Evolutionary conservation across 2,888 invertebrate genomes (phyloP).

Genomic region (Cryptocheilus praepositus): DNA sequence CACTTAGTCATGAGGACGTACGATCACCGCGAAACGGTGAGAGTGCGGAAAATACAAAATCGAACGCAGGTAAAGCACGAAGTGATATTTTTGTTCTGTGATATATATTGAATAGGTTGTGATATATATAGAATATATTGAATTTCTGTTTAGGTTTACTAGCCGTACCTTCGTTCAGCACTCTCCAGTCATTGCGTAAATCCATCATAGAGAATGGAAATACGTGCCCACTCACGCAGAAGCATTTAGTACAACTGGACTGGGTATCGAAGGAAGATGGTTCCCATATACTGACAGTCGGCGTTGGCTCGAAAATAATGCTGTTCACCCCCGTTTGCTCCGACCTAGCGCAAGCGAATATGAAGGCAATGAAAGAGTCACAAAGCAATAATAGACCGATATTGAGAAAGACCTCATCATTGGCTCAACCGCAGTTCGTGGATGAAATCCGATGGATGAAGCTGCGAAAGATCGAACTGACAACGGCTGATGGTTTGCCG

Average conservation of each 20-base stretch:
- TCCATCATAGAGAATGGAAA: conserved; percentile 95
- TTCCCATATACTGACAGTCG: conserved; percentile 97
- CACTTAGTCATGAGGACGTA: conserved; percentile 86
- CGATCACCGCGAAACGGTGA: conserved; percentile 78
- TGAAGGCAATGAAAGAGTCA: conserved; percentile 93
- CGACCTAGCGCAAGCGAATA: conserved; percentile 95
- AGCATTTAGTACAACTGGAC: conserved; percentile 95
- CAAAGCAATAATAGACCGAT: conserved; percentile 89
- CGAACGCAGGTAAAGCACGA: conserved; percentile 70
- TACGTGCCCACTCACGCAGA: conserved; percentile 92
- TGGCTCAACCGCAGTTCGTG: conserved; percentile 91
- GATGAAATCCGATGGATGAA: conserved; percentile 99
- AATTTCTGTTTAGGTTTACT: conserved; percentile 78
- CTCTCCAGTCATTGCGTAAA: conserved; percentile 89
- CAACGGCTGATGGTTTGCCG: conserved; percentile 96
- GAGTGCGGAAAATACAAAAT: conserved; percentile 75
- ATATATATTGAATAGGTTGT: no score
- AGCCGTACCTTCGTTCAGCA: conserved; percentile 93
- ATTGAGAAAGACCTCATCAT: conserved; percentile 91
- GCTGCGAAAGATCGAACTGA: conserved; percentile 90
- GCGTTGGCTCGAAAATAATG: conserved; percentile 94
- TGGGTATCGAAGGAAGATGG: conserved; percentile 99
- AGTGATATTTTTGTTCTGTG: conserved; percentile 14
- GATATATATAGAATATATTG: no score
- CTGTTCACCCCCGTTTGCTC: conserved; percentile 95